phyloP scores from a whole-genome alignment of 2,797 vertebrate species.

The Notolepis coatsorum region DNA sequence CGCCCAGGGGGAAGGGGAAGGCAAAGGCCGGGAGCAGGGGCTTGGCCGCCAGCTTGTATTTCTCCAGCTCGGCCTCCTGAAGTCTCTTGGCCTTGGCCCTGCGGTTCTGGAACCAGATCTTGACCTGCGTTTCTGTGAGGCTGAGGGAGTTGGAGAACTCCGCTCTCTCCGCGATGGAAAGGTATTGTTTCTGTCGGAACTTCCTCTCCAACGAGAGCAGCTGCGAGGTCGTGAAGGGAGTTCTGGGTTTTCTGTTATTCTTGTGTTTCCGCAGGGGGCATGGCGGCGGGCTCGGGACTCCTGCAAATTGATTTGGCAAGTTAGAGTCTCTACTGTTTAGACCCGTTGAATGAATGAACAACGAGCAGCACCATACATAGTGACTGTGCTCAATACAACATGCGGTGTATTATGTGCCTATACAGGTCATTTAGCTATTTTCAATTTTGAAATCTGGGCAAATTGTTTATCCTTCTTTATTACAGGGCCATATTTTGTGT shows the following conservation, averaged over 20 bases:
- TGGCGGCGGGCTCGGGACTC: slow-evolving; percentile 79
- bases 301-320: slow-evolving; percentile 62
- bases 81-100: slow-evolving; percentile 88
- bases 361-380: no score
- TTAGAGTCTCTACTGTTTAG: no score
- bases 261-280: slow-evolving; percentile 89
- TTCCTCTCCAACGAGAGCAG: slow-evolving; percentile 87
- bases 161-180: slow-evolving; percentile 88
- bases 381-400: no score
- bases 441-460: no score
- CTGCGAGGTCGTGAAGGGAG: slow-evolving; percentile 88
- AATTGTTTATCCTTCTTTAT: no score
- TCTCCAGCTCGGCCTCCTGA: slow-evolving; percentile 88
- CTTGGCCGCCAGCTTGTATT: slow-evolving; percentile 83
- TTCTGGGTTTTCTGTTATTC: slow-evolving; percentile 89
- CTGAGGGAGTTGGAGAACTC: slow-evolving; percentile 86
- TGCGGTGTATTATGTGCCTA: no score
- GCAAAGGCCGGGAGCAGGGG: slow-evolving; percentile 84
- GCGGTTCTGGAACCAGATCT: slow-evolving; percentile 92
- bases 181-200: slow-evolving; percentile 89
- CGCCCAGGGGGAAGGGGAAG: slow-evolving; percentile 82
- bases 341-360: no score
- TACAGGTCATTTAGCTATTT: no score
- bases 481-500: no score
- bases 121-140: slow-evolving; percentile 89